Evolutionary conservation across 2,797 vertebrate species (phyloP).

Genomic region (Spinus olivaceus): DNA sequence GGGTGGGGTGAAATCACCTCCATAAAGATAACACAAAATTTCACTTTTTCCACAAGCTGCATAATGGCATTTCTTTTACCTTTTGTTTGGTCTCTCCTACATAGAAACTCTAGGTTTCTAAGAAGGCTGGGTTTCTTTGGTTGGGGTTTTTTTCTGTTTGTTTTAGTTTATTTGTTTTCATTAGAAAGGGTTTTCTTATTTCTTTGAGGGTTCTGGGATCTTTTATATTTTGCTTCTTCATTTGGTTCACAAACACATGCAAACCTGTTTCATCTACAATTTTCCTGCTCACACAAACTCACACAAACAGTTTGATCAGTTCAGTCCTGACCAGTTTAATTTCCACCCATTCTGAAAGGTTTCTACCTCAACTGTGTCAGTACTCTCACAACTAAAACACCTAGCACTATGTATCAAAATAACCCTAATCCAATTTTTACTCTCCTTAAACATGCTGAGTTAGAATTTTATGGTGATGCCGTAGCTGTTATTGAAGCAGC

Average conservation of each 20-base stretch:
- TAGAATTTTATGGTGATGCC: background rate
- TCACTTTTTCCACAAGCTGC: background rate
- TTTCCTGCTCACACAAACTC: background rate
- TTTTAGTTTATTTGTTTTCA: background rate
- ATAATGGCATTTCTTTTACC: background rate
- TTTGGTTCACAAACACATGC: background rate
- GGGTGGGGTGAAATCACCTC: background rate
- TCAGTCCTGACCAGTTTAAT: background rate
- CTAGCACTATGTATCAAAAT: fast-evolving
- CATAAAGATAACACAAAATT: background rate
- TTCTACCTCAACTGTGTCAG: background rate
- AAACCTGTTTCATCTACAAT: background rate
- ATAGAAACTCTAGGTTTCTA: background rate
- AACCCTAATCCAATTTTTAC: background rate
- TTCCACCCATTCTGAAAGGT: background rate
- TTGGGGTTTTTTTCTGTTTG: too few species aligned
- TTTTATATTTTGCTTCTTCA: background rate
- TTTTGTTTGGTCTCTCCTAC: background rate
- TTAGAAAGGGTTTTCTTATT: background rate
- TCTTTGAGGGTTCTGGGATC: background rate
- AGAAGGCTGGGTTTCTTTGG: background rate
- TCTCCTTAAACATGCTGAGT: background rate
- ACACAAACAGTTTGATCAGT: background rate
- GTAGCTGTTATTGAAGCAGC: background rate
- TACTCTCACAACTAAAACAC: background rate